These are phyloP conservation scores for Ovibos moschatus DNA, from an alignment of 2,113 vertebrate genomes.

Conservation along the genomic window DNA sequence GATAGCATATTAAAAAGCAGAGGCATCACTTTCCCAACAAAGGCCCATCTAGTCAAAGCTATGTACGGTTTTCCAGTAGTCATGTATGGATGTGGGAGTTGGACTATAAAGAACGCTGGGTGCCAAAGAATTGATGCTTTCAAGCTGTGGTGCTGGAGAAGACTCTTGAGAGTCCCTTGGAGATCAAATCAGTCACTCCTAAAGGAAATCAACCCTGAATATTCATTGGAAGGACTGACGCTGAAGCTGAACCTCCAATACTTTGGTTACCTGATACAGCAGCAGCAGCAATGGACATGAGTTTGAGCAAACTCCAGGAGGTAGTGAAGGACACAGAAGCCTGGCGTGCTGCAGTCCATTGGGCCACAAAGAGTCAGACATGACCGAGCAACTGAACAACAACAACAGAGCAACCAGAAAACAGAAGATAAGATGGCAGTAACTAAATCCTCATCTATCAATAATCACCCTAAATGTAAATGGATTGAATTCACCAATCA, in stretches of 20 bases:
- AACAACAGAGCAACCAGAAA: background rate
- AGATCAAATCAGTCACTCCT: background rate
- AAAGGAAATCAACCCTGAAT: background rate
- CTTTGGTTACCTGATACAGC: background rate
- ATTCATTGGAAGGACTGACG: background rate
- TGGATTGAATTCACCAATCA: background rate
- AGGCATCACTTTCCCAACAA: background rate
- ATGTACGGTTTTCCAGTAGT: background rate
- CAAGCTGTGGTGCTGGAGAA: background rate
- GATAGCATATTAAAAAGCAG: background rate
- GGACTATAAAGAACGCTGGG: background rate
- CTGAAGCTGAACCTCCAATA: background rate
- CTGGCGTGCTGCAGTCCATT: background rate
- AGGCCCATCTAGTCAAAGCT: background rate
- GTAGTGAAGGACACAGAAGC: background rate
- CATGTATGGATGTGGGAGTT: background rate
- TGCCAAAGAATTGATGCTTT: background rate
- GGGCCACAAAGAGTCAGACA: background rate
- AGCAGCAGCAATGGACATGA: background rate
- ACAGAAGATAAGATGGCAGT: background rate
- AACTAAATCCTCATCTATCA: background rate
- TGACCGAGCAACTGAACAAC: background rate
- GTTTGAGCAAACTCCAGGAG: background rate
- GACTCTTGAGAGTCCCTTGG: background rate
- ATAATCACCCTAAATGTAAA: background rate